These are phyloP conservation scores for Larimichthys polyactis DNA, from an alignment of 2,113 vertebrate genomes.

Conservation along the genomic window DNA sequence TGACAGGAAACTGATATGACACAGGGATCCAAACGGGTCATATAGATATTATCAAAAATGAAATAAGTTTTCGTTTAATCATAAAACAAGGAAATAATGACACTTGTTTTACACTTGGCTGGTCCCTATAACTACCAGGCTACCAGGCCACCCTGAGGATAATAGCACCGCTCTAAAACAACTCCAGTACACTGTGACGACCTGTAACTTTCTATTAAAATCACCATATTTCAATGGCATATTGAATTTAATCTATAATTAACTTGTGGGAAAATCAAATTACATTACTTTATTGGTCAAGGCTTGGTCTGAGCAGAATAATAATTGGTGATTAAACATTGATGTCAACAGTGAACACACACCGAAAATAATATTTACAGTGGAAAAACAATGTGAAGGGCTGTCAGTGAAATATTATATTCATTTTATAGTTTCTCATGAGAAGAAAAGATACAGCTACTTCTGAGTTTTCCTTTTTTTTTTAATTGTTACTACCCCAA, in stretches of 20 bases:
- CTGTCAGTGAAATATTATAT: slow-evolving; percentile 10
- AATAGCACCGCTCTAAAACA: slow-evolving; percentile 36
- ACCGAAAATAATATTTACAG: slow-evolving; percentile 2
- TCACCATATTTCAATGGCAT: slow-evolving; percentile 60
- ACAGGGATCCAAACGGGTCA: background rate
- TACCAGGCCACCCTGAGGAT: slow-evolving; percentile 11
- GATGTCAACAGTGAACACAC: slow-evolving; percentile 28
- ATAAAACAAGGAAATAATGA: slow-evolving; percentile 37
- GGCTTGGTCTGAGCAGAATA: slow-evolving; percentile 53
- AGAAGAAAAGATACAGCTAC: background rate
- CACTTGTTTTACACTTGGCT: slow-evolving; percentile 48
- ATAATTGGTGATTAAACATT: slow-evolving; percentile 61
- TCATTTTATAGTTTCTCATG: slow-evolving; percentile 6
- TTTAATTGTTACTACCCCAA: background rate
- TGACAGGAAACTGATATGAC: background rate
- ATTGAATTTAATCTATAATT: slow-evolving; percentile 63
- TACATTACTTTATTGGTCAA: slow-evolving; percentile 50
- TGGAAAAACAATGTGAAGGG: slow-evolving; percentile 16
- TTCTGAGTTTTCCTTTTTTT: background rate
- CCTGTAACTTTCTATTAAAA: slow-evolving; percentile 64
- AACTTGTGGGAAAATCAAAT: slow-evolving; percentile 63
- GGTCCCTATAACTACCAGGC: slow-evolving; percentile 21
- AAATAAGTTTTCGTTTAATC: slow-evolving; percentile 22
- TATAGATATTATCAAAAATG: slow-evolving; percentile 3
- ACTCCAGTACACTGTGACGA: slow-evolving; percentile 36